Evolutionary conservation across 1,140 invertebrate genomes (phyloP), one percentile per base, ranked within the genome.

Genomic region (Ceratosolen solmsi): DNA sequence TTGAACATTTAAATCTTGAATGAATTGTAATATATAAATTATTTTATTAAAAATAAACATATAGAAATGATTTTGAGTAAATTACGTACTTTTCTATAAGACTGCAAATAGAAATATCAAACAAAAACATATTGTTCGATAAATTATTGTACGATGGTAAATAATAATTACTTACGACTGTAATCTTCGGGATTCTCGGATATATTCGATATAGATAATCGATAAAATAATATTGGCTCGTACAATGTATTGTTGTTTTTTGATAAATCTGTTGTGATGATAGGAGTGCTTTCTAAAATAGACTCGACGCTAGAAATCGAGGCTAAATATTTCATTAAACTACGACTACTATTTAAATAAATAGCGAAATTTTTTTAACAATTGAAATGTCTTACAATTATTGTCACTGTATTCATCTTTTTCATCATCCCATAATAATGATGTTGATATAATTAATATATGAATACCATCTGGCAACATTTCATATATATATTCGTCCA

Each of bases 401-500:
- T 25, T 65, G 1, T 71, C 41, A 25, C 25, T 60, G 38, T 58
- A 77, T 1, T 56, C 49, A 33, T 60, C 56, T 70, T 82, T 72
- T 13, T n/a, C 38, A 51, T 51, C 38, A 20, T 84, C 80, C 80
- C 80, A 84, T 25, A 84, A 41, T n/a, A 80, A 72, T 15, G 86
- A 84, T n/a, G 84, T 85, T 2, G 87, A 86, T 49, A 89, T 72
- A 60, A 92, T 87, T 5, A 90, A 72, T 0, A 84, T 90, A 71
- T 92, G 90, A 74, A 87, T 81, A 36, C 86, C 86, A 71, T 92
- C 89, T 5, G 89, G 82, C 49, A 90, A 86, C 7, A 80, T 87
- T 84, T 91, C 88, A 25, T 86, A 87, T 49, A 91, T 82, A 46
- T 90, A 92, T 27, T 92, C 91, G 60, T 84, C 87, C 2, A 88